Conservation (phyloP, 2,797 vertebrate species). For the Aythya fuligula region DNA sequence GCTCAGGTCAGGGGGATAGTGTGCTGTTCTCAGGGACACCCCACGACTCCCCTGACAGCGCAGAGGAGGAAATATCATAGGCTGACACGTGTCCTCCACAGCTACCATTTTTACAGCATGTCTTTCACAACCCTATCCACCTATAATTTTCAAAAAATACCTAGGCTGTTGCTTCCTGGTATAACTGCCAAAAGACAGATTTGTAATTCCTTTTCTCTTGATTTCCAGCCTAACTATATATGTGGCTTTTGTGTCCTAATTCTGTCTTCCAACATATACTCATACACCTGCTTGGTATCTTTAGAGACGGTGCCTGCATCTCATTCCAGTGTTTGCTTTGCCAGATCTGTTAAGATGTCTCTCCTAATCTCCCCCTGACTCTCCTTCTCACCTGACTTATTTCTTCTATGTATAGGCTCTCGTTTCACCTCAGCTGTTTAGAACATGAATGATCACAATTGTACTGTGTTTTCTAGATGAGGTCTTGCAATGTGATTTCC, state of each 20-base stretch:
- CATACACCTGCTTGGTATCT: not conserved
- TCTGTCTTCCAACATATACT: not conserved
- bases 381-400: not conserved
- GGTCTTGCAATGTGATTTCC: not conserved
- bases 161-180: slow-evolving; percentile 1
- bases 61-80: not conserved
- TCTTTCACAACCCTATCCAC: not conserved
- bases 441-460: not conserved
- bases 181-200: not conserved
- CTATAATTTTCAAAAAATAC: not conserved
- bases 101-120: not conserved
- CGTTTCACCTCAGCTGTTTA: not conserved
- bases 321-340: not conserved
- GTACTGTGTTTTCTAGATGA: not conserved
- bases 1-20: not conserved
- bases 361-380: not conserved
- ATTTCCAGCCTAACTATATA: not conserved
- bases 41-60: rapidly evolving
- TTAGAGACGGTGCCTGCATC: not conserved
- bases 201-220: not conserved
- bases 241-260: not conserved
- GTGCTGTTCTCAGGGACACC: not conserved
- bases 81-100: not conserved
- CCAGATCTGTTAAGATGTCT: not conserved
- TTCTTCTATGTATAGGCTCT: not conserved